Evolutionary conservation across 2,113 vertebrate species (phyloP), one percentile per base, ranked within the genome.

Genomic region (Falco punctatus): DNA sequence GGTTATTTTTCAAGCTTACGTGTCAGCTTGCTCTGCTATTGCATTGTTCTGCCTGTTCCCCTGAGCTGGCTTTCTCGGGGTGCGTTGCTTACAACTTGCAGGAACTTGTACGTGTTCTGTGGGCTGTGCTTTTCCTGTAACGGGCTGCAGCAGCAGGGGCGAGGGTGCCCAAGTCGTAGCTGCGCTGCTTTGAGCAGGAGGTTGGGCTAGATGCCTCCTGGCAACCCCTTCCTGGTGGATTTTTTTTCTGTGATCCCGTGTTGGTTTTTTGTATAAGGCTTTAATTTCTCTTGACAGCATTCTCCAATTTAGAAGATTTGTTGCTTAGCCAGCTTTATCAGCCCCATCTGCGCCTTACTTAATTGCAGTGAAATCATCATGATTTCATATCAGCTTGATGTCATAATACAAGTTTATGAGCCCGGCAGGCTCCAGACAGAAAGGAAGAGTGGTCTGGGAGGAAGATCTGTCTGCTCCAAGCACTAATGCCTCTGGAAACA

Each of bases 371-470:
- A 94, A 90, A 73, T 92, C 80, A 81, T 54, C 3, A 2, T 92
- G 92, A 95, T 96, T 92, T 95, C 91, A 17, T 80, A 91, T 35
- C 84, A 18, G 77, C 73, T 46, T 75, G 92, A 89, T 94, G 96
- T 92, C 61, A 30, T 19, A 27, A 27, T 14, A 8, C 32, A 13
- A 33, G 72, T 16, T 64, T 17, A 61, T 15, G 88, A 75, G 83
- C 70, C 10, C 0, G 10, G 72, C 67, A 40, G 94, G 65, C 89
- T 93, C 81, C 75, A 55, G 94, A 33, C 49, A 4, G 24, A 42
- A 35, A 69, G 73, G 86, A 86, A 11, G 3, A 54, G 86, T 7
- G 46, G 46, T 48, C 67, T 64, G 83, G 80, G 62, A 81, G 95
- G 75, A 84, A 69, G 72, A 84, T 83, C 83, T 48, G 54, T 18